Conservation (phyloP, 2,888 invertebrate genomes). For the Coenonympha arcania region DNA sequence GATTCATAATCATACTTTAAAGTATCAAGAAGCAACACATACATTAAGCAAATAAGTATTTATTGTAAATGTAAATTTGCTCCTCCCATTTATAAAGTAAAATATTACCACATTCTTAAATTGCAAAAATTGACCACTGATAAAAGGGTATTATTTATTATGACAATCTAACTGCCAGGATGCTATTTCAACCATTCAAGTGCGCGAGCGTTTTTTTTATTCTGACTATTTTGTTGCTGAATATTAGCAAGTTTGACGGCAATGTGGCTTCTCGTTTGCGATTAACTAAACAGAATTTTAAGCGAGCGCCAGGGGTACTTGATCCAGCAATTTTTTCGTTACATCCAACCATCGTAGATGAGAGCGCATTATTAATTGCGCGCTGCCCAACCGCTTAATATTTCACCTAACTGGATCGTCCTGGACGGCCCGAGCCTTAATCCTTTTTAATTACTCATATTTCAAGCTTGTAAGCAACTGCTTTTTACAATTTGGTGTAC, state of each 20-base stretch:
- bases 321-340: conserved; percentile 67
- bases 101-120: too few species aligned
- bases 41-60: too few species aligned
- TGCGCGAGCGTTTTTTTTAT: too few species aligned
- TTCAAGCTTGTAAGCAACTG: conserved; percentile 37
- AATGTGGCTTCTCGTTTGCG: neutral
- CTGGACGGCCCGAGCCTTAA: conserved; percentile 54
- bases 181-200: too few species aligned
- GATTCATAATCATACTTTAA: too few species aligned
- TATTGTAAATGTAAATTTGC: too few species aligned
- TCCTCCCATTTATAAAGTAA: too few species aligned
- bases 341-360: conserved; percentile 53
- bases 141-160: too few species aligned
- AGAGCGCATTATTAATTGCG: conserved; percentile 67
- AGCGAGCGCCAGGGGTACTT: conserved; percentile 34
- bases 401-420: conserved; percentile 62
- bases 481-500: conserved; percentile 8
- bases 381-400: conserved; percentile 58
- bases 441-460: conserved; percentile 62
- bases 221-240: too few species aligned
- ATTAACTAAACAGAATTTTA: conserved; percentile 25
- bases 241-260: neutral
- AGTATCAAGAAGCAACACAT: too few species aligned
- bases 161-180: too few species aligned
- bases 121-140: too few species aligned